Conservation (phyloP, 2,888 invertebrate species). For the Ornithoptera priamus region DNA sequence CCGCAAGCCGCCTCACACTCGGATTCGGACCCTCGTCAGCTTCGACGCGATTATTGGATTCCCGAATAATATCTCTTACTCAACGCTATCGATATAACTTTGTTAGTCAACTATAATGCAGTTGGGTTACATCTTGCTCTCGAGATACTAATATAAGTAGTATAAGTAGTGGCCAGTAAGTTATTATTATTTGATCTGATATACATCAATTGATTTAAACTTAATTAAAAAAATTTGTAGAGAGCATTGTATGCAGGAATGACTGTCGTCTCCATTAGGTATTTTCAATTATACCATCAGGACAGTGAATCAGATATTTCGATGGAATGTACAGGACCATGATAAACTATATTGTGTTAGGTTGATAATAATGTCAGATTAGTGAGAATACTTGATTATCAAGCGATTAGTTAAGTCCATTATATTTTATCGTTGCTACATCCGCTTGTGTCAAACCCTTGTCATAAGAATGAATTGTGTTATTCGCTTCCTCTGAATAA, state of each 20-base stretch:
- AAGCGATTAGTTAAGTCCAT: slow-evolving; percentile 10
- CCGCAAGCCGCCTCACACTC: slow-evolving; percentile 37
- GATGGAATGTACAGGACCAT: too few relatives aligned
- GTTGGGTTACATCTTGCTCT: not conserved
- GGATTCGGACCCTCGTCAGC: slow-evolving; percentile 57
- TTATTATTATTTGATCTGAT: not conserved
- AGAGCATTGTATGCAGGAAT: not conserved
- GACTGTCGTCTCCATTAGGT: not conserved
- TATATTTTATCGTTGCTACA: slow-evolving; percentile 9
- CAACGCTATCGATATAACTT: slow-evolving; percentile 32
- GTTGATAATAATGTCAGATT: not conserved
- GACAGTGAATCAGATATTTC: too few relatives aligned
- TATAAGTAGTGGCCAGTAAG: not conserved
- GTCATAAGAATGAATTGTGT: slow-evolving; percentile 6
- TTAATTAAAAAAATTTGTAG: not conserved
- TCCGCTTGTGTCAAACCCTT: slow-evolving; percentile 3
- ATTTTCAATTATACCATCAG: not conserved
- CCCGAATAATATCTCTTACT: slow-evolving; percentile 32
- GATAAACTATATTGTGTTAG: not conserved
- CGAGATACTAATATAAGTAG: not conserved
- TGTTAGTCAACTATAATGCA: slow-evolving; percentile 12
- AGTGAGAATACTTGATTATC: not conserved
- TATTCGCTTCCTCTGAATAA: slow-evolving; percentile 8
- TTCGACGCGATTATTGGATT: slow-evolving; percentile 51
- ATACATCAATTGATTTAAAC: not conserved